Percentiles rank a stretch among this genome's conserved stretches.
These are phyloP conservation scores for Elephantulus edwardii DNA, from an alignment of 2,113 vertebrate genomes.

Conservation along the genomic window DNA sequence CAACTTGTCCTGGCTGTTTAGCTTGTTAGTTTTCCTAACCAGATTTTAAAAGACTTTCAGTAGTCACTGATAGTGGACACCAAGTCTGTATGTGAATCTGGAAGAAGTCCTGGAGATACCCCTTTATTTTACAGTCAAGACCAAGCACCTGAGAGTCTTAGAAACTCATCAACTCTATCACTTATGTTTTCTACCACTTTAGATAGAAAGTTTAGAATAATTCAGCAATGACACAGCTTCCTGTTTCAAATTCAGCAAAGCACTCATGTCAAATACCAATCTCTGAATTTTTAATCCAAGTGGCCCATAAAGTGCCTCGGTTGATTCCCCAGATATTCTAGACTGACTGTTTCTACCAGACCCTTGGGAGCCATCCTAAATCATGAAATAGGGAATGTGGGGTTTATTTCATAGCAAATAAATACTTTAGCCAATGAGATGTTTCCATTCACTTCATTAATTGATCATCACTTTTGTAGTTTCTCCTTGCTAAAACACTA, in stretches of 20 bases:
- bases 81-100: background rate
- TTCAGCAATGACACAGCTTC: background rate
- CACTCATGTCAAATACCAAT: background rate
- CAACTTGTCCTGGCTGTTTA: background rate
- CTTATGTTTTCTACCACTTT: background rate
- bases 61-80: background rate
- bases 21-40: background rate
- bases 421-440: background rate
- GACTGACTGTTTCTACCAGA: background rate
- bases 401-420: background rate
- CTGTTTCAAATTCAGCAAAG: background rate
- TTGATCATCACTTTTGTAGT: background rate
- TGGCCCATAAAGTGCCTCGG: background rate
- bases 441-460: background rate
- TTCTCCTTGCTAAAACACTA: background rate
- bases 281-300: conserved; percentile 14
- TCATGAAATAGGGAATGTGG: background rate
- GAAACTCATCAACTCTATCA: background rate
- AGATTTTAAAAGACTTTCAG: background rate
- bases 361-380: background rate
- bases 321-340: background rate
- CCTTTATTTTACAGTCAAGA: background rate
- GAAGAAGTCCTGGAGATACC: background rate
- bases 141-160: background rate
- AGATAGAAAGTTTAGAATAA: background rate